phyloP scores from a whole-genome alignment of 2,113 vertebrate genomes.

The Todiramphus saurophagus region DNA sequence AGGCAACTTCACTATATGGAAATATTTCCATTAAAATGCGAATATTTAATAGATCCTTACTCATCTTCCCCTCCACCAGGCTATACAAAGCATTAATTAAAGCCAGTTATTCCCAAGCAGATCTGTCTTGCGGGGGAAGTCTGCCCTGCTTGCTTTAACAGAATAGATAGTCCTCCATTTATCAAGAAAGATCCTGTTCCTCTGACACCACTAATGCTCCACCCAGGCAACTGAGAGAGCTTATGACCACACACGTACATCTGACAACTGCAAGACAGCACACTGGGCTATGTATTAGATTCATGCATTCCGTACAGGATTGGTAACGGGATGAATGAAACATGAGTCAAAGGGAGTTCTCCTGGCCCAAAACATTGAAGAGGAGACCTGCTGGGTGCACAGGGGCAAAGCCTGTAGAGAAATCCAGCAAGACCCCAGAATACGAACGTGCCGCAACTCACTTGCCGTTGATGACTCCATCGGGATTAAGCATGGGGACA shows the following conservation, averaged over 20 bases:
- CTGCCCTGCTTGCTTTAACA: background rate
- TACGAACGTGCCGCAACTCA: slow-evolving; percentile 59
- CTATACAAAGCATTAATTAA: slow-evolving; percentile 40
- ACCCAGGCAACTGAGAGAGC: background rate
- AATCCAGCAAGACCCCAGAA: background rate
- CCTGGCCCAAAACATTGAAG: background rate
- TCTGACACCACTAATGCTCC: background rate
- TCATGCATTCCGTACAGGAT: background rate
- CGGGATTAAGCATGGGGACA: slow-evolving; percentile 93
- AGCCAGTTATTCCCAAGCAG: background rate
- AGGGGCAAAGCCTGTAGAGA: background rate
- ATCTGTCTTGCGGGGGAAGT: background rate
- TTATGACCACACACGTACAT: fast-evolving
- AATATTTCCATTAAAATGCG: slow-evolving; percentile 16
- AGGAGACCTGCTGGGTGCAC: background rate
- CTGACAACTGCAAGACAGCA: background rate
- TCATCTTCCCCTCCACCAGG: background rate
- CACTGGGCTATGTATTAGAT: background rate
- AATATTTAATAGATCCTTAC: background rate
- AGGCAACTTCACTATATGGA: background rate
- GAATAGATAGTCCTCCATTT: background rate
- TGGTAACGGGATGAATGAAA: background rate
- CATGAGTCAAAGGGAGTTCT: fast-evolving
- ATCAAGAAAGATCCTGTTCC: background rate
- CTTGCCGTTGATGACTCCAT: slow-evolving; percentile 94